phyloP scores from a whole-genome alignment of 2,113 vertebrate species.

The Cricetomys ansorgei region DNA sequence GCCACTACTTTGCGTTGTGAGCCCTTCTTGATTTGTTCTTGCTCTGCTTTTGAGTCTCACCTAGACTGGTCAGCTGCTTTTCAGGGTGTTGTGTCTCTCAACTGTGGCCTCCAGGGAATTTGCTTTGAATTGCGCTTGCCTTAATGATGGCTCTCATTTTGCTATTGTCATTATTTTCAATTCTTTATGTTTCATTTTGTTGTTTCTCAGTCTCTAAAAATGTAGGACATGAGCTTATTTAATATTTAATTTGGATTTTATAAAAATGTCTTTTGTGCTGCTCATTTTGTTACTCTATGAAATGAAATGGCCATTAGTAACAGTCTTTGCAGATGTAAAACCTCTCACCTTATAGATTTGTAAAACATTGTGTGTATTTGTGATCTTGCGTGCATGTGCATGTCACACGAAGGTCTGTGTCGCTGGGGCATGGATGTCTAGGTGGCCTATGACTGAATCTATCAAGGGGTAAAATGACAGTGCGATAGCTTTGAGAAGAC shows the following conservation, averaged over 20 bases:
- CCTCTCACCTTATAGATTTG: not conserved
- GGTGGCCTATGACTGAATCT: not conserved
- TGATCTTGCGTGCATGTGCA: not conserved
- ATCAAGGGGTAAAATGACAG: not conserved
- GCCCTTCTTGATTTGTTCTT: not conserved
- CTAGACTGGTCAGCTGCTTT: not conserved
- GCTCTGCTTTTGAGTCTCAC: not conserved
- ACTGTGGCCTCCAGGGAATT: not conserved
- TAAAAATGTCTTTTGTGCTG: not conserved
- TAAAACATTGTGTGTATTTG: not conserved
- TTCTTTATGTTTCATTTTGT: not conserved
- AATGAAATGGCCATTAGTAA: not conserved
- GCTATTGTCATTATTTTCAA: not conserved
- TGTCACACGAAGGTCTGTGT: too few relatives aligned
- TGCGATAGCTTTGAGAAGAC: not conserved
- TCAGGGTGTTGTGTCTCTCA: not conserved
- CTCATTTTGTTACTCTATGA: not conserved
- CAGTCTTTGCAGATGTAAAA: not conserved
- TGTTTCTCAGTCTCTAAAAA: not conserved
- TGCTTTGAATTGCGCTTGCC: slow-evolving; percentile 1
- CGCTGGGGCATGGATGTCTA: not conserved
- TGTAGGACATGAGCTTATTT: not conserved
- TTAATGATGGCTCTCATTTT: not conserved
- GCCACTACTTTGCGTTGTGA: not conserved
- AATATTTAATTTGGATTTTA: slow-evolving; percentile 3